Base-by-base conservation (phyloP, 2,797 vertebrate genomes). In the Salarias fasciatus region DNA sequence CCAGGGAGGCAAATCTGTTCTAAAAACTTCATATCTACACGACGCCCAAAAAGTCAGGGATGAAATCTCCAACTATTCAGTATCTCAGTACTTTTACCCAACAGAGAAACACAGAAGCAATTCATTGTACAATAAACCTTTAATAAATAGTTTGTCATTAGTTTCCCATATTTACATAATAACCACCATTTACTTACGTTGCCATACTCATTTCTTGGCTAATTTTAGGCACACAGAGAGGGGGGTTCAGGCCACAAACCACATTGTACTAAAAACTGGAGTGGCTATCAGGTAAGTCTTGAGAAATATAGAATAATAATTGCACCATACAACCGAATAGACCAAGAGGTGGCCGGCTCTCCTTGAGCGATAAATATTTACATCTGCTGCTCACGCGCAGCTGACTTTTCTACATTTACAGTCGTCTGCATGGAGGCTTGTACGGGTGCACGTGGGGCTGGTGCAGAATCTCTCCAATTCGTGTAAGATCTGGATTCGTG, bases 71-170 rank as follows among this genome's bases (percentile, higher is more conserved):
- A 24, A 24, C 18, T 24, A 18, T 24, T 24, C 18, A 24, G 18
- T 24, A 18, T 24, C 24, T 24, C 18, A 24, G 18, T 24, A 2
- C 2, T 24, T 24, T 24, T 3, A 5, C 33, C 7, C 1, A 51
- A 79, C 60, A 73, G 15, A 90, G 24, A 11, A 58, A 76, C 63
- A 79, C 1, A 6, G 57, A 77, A 58, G 71, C 47, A 30, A 69
- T 61, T 83, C 77, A 89, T 89, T 89, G 87, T 90, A 91, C 92
- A 93, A 92, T 92, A 93, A 92, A 91, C 92, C 88, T 93, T 94
- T 94, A 93, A 94, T 94, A 93, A 94, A 94, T 94, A 93, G 87
- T 90, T 92, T 88, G 82, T 91, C 91, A 93, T 93, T 93, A 93
- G 89, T 92, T 92, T 90, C 88, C 90, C 86, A 86, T 94, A 93